Percentiles rank a stretch among this genome's conserved stretches.
phyloP scores from a whole-genome alignment of 2,888 invertebrate species.

The Thecocarcelia acutangulata region DNA sequence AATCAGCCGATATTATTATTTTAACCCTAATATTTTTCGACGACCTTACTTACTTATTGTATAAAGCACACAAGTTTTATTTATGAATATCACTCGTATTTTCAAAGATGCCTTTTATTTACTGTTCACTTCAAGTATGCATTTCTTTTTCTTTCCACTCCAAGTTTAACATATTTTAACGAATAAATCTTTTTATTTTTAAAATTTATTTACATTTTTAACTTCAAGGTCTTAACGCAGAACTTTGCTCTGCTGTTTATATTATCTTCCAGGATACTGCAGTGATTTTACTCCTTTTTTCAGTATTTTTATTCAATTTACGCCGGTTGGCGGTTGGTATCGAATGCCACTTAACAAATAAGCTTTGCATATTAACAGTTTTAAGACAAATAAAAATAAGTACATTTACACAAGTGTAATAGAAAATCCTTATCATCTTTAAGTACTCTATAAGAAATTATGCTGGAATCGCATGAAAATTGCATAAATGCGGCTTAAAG shows the following conservation, averaged over 20 bases:
- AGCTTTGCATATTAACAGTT: conserved; percentile 48
- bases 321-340: conserved; percentile 34
- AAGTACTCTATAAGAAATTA: conserved; percentile 23
- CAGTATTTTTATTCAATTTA: background rate
- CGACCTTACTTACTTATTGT: no score
- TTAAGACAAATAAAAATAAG: background rate
- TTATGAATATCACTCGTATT: no score
- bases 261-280: conserved; percentile 23
- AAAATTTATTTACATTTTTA: conserved; percentile 11
- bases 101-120: no score
- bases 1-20: no score
- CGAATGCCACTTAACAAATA: conserved; percentile 62
- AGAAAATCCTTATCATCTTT: background rate
- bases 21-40: no score
- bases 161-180: background rate
- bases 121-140: no score
- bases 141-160: background rate
- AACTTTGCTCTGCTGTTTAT: conserved; percentile 20
- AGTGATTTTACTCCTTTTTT: background rate
- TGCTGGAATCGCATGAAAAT: conserved; percentile 27
- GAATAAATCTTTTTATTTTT: background rate
- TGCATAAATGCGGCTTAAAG: background rate
- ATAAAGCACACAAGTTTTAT: no score
- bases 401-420: background rate
- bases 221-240: background rate